Evolutionary conservation across 2,797 vertebrate genomes (phyloP).

Genomic region (Trachurus trachurus): DNA sequence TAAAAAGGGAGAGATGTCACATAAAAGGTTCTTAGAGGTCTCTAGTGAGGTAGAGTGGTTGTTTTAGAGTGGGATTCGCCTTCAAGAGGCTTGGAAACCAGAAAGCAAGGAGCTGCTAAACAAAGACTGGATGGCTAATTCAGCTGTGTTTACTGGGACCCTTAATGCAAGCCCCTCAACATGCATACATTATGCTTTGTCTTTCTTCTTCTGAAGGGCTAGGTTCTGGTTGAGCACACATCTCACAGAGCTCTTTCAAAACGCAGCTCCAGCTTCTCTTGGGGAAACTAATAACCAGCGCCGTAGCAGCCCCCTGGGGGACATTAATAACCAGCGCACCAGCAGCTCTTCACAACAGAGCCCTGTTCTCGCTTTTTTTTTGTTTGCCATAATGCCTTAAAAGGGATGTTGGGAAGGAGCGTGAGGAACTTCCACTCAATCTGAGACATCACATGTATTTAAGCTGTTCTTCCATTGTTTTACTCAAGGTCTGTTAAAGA

Average conservation of each 20-base stretch:
- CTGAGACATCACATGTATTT: constrained; percentile 18
- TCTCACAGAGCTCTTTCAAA: constrained; percentile 60
- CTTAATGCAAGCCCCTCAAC: constrained; percentile 39
- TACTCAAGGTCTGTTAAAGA: not conserved
- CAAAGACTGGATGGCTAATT: constrained; percentile 53
- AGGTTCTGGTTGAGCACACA: constrained; percentile 61
- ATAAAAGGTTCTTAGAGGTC: not conserved
- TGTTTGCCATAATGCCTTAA: constrained; percentile 18
- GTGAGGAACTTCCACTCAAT: constrained; percentile 27
- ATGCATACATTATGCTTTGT: constrained; percentile 56
- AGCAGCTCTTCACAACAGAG: constrained; percentile 55
- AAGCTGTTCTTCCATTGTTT: constrained; percentile 16
- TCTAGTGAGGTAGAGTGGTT: not conserved
- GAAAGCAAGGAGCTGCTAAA: constrained; percentile 33
- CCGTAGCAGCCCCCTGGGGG: constrained; percentile 55
- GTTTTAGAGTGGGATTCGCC: constrained; percentile 4
- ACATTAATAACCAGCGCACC: constrained; percentile 69
- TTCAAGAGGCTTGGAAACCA: constrained; percentile 29
- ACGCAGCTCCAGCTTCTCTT: constrained; percentile 40
- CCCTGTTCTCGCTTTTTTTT: constrained; percentile 39
- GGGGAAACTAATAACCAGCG: constrained; percentile 61
- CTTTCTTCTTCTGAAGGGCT: constrained; percentile 69
- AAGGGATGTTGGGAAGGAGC: constrained; percentile 19
- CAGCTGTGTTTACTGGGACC: constrained; percentile 43
- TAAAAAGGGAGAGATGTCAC: not conserved